These are phyloP conservation scores for Nudaria mundana DNA, from an alignment of 2,888 invertebrate species.

Conservation along the genomic window DNA sequence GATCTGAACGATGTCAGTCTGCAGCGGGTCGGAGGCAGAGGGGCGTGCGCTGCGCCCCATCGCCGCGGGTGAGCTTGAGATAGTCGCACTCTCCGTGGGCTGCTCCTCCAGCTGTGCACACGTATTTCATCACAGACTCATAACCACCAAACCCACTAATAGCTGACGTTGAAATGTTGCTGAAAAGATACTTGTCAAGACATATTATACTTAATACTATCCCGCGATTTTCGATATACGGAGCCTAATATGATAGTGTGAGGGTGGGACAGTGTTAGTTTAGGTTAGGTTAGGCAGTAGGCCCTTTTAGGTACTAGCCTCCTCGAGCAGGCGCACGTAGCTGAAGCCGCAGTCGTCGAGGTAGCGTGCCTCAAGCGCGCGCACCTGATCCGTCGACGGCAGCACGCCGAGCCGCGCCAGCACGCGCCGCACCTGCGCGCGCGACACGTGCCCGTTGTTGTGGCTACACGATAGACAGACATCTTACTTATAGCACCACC, in stretches of 20 bases:
- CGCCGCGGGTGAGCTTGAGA: constrained; percentile 32
- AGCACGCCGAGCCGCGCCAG: constrained; percentile 85
- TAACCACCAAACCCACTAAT: too few species aligned
- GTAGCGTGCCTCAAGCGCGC: constrained; percentile 85
- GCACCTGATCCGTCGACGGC: constrained; percentile 83
- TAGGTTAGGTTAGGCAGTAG: too few species aligned
- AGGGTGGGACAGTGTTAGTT: too few species aligned
- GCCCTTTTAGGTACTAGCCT: constrained; percentile 47
- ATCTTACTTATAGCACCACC: neutral
- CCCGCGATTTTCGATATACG: too few species aligned
- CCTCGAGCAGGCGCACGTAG: constrained; percentile 85
- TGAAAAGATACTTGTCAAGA: too few species aligned
- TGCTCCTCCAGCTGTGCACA: constrained; percentile 54
- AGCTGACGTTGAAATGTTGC: too few species aligned
- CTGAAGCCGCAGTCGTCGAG: constrained; percentile 88
- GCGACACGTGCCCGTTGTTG: constrained; percentile 87
- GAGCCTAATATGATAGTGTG: too few species aligned
- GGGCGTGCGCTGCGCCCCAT: constrained; percentile 10
- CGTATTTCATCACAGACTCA: neutral
- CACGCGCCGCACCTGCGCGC: constrained; percentile 86
- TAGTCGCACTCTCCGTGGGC: constrained; percentile 55
- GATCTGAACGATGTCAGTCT: constrained; percentile 85
- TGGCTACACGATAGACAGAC: constrained; percentile 63
- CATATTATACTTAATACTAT: too few species aligned
- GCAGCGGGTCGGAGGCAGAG: constrained; percentile 54